Evolutionary conservation across 1,140 invertebrate genomes (phyloP), one percentile per base, ranked within the genome.

Genomic region (Drosophila lacteicornis): DNA sequence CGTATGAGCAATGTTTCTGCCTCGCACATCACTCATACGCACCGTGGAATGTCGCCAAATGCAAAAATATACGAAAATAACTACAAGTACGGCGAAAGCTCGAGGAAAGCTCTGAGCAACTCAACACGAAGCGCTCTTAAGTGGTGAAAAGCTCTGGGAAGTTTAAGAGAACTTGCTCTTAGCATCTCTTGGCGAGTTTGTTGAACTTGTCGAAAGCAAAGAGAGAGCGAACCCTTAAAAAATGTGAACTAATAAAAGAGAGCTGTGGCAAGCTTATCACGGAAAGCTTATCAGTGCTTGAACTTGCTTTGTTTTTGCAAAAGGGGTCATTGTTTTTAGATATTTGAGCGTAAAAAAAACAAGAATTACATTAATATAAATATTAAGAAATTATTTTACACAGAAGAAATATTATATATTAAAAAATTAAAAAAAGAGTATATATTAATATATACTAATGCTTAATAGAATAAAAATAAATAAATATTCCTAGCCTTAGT

Each of bases 111-210:
- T 86, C 2, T 58, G 51, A 4, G 6, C 6, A 70, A 84, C 47
- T 90, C 75, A 79, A 75, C 79, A 90, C 47, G 33, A 27, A 8
- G 0, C 17, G 7, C 73, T 77, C 73, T 58, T 53, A 45, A 57
- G 75, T 91, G 88, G 86, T 91, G 84, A 73, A 80, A 91, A 91
- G 88, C 88, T 85, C 9, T 3, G 0, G 0, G 3, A 33, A 45
- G 56, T 11, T 19, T 11, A 50, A 74, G 80, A 85, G 82, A 50
- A 25, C 8, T 30, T 22, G 19, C 38, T 30, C 33, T 74, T 45
- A 0, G 13, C 2, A 27, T 47, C 46, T 49, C 13, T 46, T 63
- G 22, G 22, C 51, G 46, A 42, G 40, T 67, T 66, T 27, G 70
- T 75, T 88, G 84, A 87, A 87, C 84, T 87, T 51, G 46, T 22